Base-by-base conservation (phyloP, 2,797 vertebrate genomes). In the Coregonus suidteri region DNA sequence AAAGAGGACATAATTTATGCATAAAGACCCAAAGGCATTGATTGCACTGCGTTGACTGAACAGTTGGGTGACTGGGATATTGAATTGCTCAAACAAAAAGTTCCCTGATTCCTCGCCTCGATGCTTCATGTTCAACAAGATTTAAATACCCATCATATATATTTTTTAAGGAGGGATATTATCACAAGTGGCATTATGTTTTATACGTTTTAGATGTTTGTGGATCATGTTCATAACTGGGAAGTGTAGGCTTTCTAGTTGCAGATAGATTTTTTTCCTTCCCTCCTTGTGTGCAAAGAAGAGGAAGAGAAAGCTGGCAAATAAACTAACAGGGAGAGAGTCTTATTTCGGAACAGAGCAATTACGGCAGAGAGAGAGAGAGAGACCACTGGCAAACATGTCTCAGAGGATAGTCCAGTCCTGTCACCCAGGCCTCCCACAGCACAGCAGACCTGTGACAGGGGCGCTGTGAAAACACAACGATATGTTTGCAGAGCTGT, bases 141-240 rank as follows among this genome's bases (percentile, higher is more conserved):
- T 75, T 83, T 79, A 75, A 82, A 83, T 84, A 66, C 34, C 70
- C 62, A 66, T 71, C 69, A 20, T 73, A 71, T 73, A 71, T 59
- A 66, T 73, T 69, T 75, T 73, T 73, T 4, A 47, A 56, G 66
- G 4, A 15, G 73, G 71, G 77, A 79, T 81, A 16, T 67, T 69
- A 52, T 75, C 89, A 86, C 89, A 91, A 79, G 82, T 85, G 87
- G 85, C 87, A 86, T 81, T 6, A 3, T 65, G 20, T 35, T 64
- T 13, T 25, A 25, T 64, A 64, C 1, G n/a, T 25, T 64, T 64
- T 25, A 11, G 25, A 64, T 3, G 7, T 25, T 64, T 64, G 59
- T 2, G 20, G 59, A 59, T 59, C 56, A 3, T 3, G 20, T 20
- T 59, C 56, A 20, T 18, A 59, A 59, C 56, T 20, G 18, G 56